Evolutionary conservation across 2,888 invertebrate genomes (phyloP).

Genomic region (Ochropacha duplaris): DNA sequence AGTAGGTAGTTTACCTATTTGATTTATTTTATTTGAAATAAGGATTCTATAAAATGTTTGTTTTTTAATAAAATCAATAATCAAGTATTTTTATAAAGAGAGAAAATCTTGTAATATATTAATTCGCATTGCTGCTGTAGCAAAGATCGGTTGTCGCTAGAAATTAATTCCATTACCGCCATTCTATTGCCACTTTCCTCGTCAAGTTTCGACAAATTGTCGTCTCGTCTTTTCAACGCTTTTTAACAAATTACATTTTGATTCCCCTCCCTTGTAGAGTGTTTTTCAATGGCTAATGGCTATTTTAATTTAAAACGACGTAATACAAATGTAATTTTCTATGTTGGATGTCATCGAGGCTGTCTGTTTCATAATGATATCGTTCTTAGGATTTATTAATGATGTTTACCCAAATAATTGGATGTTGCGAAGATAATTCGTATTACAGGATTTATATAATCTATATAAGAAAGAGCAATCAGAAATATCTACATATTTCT

Average conservation of each 20-base stretch:
- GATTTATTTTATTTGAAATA: too few species aligned
- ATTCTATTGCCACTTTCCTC: constrained; percentile 32
- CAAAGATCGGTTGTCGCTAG: constrained; percentile 15
- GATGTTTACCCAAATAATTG: background rate
- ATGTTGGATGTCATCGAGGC: constrained; percentile 10
- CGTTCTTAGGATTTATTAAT: background rate
- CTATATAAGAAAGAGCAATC: too few species aligned
- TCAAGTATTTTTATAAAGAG: too few species aligned
- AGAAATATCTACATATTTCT: too few species aligned
- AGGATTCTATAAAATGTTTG: too few species aligned
- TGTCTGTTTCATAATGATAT: background rate
- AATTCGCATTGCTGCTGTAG: constrained; percentile 2
- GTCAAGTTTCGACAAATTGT: constrained; percentile 42
- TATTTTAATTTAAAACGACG: constrained; percentile 45
- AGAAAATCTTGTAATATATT: too few species aligned
- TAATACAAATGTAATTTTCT: constrained; percentile 39
- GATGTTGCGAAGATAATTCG: background rate
- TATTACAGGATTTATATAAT: background rate
- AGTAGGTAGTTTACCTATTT: too few species aligned
- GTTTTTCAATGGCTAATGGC: constrained; percentile 49
- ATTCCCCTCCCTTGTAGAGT: constrained; percentile 36
- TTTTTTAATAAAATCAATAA: too few species aligned
- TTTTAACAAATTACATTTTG: constrained; percentile 57
- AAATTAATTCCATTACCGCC: constrained; percentile 42
- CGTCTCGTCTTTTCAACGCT: constrained; percentile 35